These are phyloP conservation scores for Sanderia malayensis DNA, from an alignment of 30 jellyfish, hydroid and myxozoan species.

Conservation along the genomic window DNA sequence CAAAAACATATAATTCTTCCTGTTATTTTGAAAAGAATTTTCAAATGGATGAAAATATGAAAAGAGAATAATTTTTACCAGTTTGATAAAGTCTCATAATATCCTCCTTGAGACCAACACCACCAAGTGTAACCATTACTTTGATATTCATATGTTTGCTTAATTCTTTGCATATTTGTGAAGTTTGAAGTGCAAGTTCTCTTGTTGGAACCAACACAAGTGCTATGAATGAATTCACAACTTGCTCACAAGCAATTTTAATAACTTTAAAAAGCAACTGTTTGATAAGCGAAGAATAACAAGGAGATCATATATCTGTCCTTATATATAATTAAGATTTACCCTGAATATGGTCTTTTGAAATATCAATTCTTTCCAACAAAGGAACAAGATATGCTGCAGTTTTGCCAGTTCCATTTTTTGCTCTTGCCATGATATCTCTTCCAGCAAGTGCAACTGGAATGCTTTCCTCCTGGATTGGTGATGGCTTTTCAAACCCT, in stretches of 20 bases:
- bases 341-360: constrained; percentile 86
- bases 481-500: constrained; percentile 93
- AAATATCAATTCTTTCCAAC: constrained; percentile 73
- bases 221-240: constrained; percentile 51
- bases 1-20: no score
- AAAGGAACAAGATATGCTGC: constrained; percentile 89
- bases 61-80: constrained; percentile 28
- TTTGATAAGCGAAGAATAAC: no score
- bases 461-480: constrained; percentile 94
- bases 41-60: neutral
- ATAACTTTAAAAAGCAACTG: no score
- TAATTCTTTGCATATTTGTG: constrained; percentile 91
- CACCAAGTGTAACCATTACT: constrained; percentile 96
- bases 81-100: constrained; percentile 92
- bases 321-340: no score
- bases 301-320: no score
- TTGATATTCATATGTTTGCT: constrained; percentile 92
- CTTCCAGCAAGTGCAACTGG: constrained; percentile 96
- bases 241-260: no score
- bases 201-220: constrained; percentile 93
- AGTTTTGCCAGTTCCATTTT: constrained; percentile 98
- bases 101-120: constrained; percentile 89
- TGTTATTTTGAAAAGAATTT: no score
- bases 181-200: constrained; percentile 93
- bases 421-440: constrained; percentile 94